Evolutionary conservation across 2,797 vertebrate species (phyloP), one percentile per base, ranked within the genome.

Genomic region (Triplophysa yarkandensis): DNA sequence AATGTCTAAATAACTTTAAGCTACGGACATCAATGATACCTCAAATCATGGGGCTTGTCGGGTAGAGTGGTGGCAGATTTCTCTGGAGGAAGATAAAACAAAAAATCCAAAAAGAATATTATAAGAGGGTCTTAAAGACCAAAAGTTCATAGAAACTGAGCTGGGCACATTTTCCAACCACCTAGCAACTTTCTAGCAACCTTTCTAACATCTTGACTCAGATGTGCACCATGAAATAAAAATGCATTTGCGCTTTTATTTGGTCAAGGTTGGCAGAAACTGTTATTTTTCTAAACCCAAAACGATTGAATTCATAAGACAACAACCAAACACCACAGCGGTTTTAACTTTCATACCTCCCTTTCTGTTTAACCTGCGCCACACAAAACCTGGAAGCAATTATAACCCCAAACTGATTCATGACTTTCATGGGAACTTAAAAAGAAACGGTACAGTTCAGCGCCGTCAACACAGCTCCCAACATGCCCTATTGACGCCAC

Each of bases 361-460:
- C 25, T 16, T 66, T 67, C 28, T 55, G 23, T 72, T 66, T 43
- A 73, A 54, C 50, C 16, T 63, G 32, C 66, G 2, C 50, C 19
- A 30, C 48, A 66, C 25, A 11, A 58, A 44, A 68, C 41, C 44
- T 60, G 62, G 50, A 46, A 30, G 36, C 27, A 73, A 63, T 63
- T 73, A 60, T 54, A 58, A 72, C 52, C 36, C 8, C 30, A 65
- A 76, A 27, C 41, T 23, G 60, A 74, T 55, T 28, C 52, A 28
- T 17, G 30, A 68, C 32, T 64, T 66, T 78, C 64, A 16, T 72
- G 57, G 16, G 48, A 66, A 57, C 50, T 32, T 73, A 34, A 65
- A 41, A 48, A 76, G 64, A 78, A 81, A 32, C 64, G 54, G 41
- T 60, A 63, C 67, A 75, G 58, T 73, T 25, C 61, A 39, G 36